phyloP scores from a whole-genome alignment of 2,797 vertebrate genomes.

The Anguilla marmorata region DNA sequence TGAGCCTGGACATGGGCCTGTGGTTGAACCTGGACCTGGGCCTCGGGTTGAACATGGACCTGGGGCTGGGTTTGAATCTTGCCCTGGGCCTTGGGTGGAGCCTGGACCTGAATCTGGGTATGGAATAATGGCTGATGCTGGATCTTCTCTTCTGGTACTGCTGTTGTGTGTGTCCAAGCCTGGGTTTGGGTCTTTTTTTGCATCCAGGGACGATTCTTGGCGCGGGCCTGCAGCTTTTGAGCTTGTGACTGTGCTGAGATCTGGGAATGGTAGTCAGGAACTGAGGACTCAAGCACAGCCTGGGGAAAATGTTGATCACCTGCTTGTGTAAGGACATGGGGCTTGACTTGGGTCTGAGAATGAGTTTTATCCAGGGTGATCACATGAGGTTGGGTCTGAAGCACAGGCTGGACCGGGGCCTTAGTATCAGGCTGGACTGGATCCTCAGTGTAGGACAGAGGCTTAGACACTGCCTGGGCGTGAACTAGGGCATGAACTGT shows the following conservation, averaged over 20 bases:
- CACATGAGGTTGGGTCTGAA: slow-evolving; percentile 22
- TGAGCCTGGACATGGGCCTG: slow-evolving; percentile 48
- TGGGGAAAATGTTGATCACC: slow-evolving; percentile 9
- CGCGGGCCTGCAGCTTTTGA: slow-evolving; percentile 58
- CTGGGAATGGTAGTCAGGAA: slow-evolving; percentile 28
- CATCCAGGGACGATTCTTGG: slow-evolving; percentile 73
- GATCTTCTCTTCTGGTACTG: slow-evolving; percentile 27
- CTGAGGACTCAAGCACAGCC: slow-evolving; percentile 41
- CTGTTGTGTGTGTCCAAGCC: slow-evolving; percentile 31
- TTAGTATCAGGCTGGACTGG: neutral
- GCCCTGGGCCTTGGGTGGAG: slow-evolving; percentile 28
- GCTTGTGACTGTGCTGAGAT: slow-evolving; percentile 40
- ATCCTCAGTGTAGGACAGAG: slow-evolving; percentile 24
- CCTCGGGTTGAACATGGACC: slow-evolving; percentile 16
- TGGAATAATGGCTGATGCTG: slow-evolving; percentile 7
- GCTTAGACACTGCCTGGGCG: neutral
- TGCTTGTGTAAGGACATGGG: slow-evolving; percentile 29
- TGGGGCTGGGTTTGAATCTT: neutral
- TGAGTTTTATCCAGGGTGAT: slow-evolving; percentile 22
- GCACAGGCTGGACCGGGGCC: slow-evolving; percentile 21
- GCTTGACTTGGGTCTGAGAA: slow-evolving; percentile 5
- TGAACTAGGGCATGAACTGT: slow-evolving; percentile 22
- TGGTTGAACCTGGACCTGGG: slow-evolving; percentile 13
- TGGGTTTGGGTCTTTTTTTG: slow-evolving; percentile 51
- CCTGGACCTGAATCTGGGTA: neutral